These are phyloP conservation scores for Syngnathoides biaculeatus DNA, from an alignment of 2,113 vertebrate species.

Conservation along the genomic window DNA sequence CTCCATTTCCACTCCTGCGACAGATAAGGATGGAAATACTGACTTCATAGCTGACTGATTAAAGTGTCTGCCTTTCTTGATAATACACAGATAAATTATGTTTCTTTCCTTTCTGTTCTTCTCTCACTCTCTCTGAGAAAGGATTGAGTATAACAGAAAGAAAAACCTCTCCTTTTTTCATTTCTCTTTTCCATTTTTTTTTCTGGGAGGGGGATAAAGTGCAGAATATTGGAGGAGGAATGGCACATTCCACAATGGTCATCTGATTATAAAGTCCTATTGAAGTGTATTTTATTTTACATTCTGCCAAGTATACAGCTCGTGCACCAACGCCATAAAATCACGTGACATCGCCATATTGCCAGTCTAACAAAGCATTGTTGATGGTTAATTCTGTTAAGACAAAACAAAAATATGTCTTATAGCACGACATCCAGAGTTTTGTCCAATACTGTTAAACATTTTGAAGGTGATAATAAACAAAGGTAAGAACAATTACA, in stretches of 20 bases:
- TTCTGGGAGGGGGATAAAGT: conserved; percentile 49
- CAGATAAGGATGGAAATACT: conserved; percentile 99
- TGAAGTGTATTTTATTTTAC: conserved; percentile 24
- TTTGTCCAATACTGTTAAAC: too few species aligned
- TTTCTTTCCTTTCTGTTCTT: conserved; percentile 77
- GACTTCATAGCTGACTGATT: conserved; percentile 99
- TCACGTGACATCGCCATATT: too few species aligned
- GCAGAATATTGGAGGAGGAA: conserved; percentile 16
- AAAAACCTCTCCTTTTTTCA: conserved; percentile 69
- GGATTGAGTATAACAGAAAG: conserved; percentile 59
- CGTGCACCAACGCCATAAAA: too few species aligned
- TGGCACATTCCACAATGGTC: conserved; percentile 32
- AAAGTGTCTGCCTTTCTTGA: conserved; percentile 99
- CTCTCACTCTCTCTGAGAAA: conserved; percentile 66
- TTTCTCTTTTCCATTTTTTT: conserved; percentile 64
- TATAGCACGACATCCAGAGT: too few species aligned
- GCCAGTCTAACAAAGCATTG: too few species aligned
- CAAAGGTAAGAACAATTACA: too few species aligned
- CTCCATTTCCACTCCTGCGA: conserved; percentile 99
- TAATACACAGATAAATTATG: conserved; percentile 99
- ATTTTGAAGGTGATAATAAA: too few species aligned
- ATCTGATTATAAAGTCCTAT: conserved; percentile 10
- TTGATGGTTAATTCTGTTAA: too few species aligned
- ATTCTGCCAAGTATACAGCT: too few species aligned
- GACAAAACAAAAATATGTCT: too few species aligned